Evolutionary conservation across 2,888 invertebrate species (phyloP).

Genomic region (Eupeodes latifasciatus): DNA sequence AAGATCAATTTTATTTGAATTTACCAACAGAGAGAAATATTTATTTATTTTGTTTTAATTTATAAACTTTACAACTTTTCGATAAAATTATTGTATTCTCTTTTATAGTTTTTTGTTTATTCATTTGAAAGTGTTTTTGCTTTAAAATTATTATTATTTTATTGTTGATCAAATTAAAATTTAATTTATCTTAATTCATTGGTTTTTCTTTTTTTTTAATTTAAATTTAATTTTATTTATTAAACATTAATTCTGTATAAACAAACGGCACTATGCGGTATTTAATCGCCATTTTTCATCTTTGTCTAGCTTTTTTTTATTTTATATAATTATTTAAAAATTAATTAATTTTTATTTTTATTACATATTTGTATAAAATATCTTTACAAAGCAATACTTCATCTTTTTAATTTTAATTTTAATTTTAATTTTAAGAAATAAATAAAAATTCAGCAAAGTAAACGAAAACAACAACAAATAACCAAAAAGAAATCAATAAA

Average conservation of each 20-base stretch:
- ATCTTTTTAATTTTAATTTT: conserved; percentile 51
- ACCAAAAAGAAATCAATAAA: conserved; percentile 18
- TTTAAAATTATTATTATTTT: conserved; percentile 3
- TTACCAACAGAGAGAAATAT: conserved; percentile 66
- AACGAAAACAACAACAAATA: conserved; percentile 6
- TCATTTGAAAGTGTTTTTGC: not conserved
- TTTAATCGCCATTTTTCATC: conserved; percentile 53
- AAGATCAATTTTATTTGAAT: not conserved
- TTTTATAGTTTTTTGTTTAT: conserved; percentile 12
- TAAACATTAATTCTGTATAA: conserved; percentile 56
- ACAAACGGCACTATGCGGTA: conserved; percentile 72
- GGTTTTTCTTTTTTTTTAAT: not conserved
- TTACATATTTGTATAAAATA: conserved; percentile 63
- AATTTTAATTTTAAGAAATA: conserved; percentile 57
- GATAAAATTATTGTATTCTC: conserved; percentile 31
- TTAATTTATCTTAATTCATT: conserved; percentile 12
- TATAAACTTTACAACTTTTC: conserved; percentile 53
- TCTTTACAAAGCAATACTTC: conserved; percentile 68
- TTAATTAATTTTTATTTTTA: conserved; percentile 23
- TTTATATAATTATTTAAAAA: not conserved
- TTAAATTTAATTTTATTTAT: conserved; percentile 25
- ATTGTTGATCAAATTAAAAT: not conserved
- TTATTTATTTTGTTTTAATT: conserved; percentile 47
- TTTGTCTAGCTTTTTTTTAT: conserved; percentile 11
- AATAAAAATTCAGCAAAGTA: conserved; percentile 47